Conservation (phyloP, 2,797 vertebrate genomes). For the Chloroceryle inda region DNA sequence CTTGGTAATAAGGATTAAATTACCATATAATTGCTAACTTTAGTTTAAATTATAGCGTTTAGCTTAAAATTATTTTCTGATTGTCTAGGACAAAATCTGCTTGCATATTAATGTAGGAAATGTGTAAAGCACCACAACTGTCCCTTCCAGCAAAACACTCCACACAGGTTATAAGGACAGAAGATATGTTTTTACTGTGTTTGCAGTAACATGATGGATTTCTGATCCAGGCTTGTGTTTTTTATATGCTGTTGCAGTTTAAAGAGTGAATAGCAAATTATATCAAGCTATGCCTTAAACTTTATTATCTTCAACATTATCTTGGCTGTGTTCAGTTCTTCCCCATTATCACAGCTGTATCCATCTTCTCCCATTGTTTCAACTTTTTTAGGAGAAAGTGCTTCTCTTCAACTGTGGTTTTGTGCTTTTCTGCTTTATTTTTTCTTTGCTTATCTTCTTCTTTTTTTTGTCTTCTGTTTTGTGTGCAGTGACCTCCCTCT, state of each 20-base stretch:
- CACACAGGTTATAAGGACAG: background rate
- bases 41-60: background rate
- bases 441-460: background rate
- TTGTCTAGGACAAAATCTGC: constrained; percentile 15
- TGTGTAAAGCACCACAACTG: background rate
- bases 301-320: background rate
- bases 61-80: constrained; percentile 8
- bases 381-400: background rate
- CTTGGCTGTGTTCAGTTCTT: background rate
- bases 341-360: background rate
- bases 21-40: background rate
- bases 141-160: background rate
- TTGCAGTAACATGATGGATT: background rate
- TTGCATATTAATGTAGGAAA: constrained; percentile 10
- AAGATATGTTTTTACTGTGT: background rate
- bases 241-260: background rate
- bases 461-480: background rate
- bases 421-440: background rate
- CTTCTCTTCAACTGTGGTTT: background rate
- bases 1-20: constrained; percentile 5
- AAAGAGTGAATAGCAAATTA: background rate
- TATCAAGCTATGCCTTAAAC: background rate
- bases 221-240: background rate
- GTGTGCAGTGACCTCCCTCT: background rate
- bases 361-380: background rate